Base-by-base conservation (phyloP, 2,797 vertebrate genomes). In the Spinibarbus caldwelli region DNA sequence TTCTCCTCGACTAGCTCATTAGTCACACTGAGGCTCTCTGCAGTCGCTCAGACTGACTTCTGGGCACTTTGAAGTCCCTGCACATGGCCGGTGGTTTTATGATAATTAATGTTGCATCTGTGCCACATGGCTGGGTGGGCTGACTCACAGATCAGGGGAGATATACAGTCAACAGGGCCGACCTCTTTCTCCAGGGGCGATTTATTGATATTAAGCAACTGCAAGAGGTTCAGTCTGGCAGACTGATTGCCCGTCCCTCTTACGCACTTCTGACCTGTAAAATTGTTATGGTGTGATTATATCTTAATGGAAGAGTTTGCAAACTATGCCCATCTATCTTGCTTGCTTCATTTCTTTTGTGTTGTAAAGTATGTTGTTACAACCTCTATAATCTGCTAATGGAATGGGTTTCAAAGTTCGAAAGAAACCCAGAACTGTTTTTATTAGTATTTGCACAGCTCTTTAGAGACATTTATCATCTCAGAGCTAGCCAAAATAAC, bases 41-140 rank as follows among this genome's bases (percentile, higher is more conserved):
- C 49, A 52, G 77, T 82, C 80, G 75, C 81, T 23, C 76, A 76
- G 88, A 87, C 57, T 86, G 77, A 78, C 80, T 71, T 85, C 85
- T 89, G 82, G 71, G 45, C 85, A 85, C 85, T 88, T 88, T 84
- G 80, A 89, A 83, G 85, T 81, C 87, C 64, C 80, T 85, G 76
- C 29, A 52, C 85, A 78, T 70, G 59, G 76, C 83, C 78, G 82
- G 70, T 49, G 52, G 87, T 80, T 79, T 87, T 88, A 88, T 89
- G 67, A 87, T 89, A 86, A 88, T 89, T 89, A 85, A 89, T 83
- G 80, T 88, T 67, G 43, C 85, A 89, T 88, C 88, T 85, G 85
- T 86, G 85, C 87, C 85, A 83, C 88, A 86, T 87, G 85, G 85
- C 83, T 86, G 80, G 82, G 57, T 87, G 83, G 34, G n/a, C n/a